Evolutionary conservation across 2,888 invertebrate species (phyloP), one percentile per base, ranked within the genome.

Genomic region (Ceraclea dissimilis): DNA sequence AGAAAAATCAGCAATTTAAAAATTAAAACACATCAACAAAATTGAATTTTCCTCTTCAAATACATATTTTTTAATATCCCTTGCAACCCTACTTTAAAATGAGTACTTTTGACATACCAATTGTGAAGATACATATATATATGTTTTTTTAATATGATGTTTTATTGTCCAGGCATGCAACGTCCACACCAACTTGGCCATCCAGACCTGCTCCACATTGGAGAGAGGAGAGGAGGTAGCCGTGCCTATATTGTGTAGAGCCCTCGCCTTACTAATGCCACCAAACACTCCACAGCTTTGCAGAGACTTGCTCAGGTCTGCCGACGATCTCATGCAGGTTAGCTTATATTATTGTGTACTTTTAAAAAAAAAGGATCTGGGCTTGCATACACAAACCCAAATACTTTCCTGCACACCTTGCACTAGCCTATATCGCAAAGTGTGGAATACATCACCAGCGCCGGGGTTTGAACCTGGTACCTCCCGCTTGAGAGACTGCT

Each of bases 131-230:
- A 31, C 6, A 31, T 31, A 31, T 31, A 31, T 31, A 31, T 31
- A 6, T 31, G 11, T 6, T 6, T 44, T 11, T 17, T 44, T 44
- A 44, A 11, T 44, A 46, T 46, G 19, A 8, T 19, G 10, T 46
- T 46, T 46, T 8, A 46, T 19, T 46, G 18, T 46, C 56, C 53
- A 77, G 77, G 21, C 74, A 1, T 60, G 66, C 2, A 76, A 76
- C 67, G 75, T 76, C 43, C 76, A 76, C 60, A 74, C 75, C 19
- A 71, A 71, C 2, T 70, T 78, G 71, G 76, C 75, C 2, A 65
- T 70, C 43, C 60, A 66, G 2, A 64, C 60, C 22, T 44, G 77
- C 2, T 72, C 71, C 62, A 69, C 70, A 56, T 65, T 68, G 43
- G 70, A 73, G 1, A 66, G 69, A 0, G 69, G 71, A 1, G 64